Conservation (phyloP, 2,797 vertebrate genomes). For the Squalus acanthias region DNA sequence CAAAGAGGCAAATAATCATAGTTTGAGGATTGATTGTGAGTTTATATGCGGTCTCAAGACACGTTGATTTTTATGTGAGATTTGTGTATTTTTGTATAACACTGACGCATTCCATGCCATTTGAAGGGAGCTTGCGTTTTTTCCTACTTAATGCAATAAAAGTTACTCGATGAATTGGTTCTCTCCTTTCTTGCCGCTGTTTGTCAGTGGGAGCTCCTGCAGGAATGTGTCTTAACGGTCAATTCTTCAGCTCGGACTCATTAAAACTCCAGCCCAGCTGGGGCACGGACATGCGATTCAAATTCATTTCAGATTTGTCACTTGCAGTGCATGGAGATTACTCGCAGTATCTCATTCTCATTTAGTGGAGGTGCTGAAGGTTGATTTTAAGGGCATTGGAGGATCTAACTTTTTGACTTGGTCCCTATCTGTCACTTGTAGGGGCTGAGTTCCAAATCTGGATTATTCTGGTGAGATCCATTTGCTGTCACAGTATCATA, state of each 20-base stretch:
- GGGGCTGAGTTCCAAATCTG: not conserved
- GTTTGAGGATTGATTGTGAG: not conserved
- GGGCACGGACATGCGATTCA: not conserved
- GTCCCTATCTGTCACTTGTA: not conserved
- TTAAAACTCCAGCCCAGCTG: conserved; percentile 6
- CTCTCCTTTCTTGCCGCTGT: not conserved
- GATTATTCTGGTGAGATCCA: not conserved
- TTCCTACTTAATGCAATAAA: not conserved
- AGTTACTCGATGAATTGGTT: not conserved
- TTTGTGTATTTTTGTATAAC: not conserved
- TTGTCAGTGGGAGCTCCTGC: not conserved
- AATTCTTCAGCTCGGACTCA: not conserved
- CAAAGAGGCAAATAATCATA: not conserved
- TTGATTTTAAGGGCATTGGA: not conserved
- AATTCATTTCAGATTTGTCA: conserved; percentile 10
- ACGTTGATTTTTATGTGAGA: not conserved
- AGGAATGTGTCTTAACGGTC: not conserved
- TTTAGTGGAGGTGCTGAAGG: not conserved
- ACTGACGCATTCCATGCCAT: not conserved
- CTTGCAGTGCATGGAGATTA: not conserved
- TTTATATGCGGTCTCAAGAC: not conserved
- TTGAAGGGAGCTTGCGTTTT: not conserved
- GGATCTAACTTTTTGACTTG: not conserved
- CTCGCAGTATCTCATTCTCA: not conserved
- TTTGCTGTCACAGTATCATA: not conserved